Base-by-base conservation (phyloP, 2,113 vertebrate genomes). In the Heterotis niloticus region DNA sequence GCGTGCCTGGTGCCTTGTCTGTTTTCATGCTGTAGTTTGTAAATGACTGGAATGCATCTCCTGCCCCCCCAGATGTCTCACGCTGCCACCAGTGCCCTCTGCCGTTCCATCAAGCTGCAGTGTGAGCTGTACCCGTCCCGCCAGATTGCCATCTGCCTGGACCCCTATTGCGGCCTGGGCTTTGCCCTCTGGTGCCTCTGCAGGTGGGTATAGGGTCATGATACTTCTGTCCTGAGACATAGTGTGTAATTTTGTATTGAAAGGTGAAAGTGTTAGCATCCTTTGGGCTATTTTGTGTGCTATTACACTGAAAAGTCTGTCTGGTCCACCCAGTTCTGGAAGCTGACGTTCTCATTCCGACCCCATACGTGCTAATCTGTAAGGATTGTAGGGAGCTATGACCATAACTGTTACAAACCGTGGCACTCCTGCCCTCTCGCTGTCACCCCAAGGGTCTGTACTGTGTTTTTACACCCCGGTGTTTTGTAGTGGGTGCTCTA, bases 151-250 rank as follows among this genome's bases (percentile, higher is more conserved):
- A 95, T 98, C 90, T 99, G 97, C 82, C 92, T 99, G 23, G 97
- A 99, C 89, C 97, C 97, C 0, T 99, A 99, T 79, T 99, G 97
- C 7, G 97, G 97, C 85, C 90, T 99, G n/a, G 97, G 97, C 71
- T 96, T 99, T 17, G 96, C 95, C 20, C 95, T 99, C 1, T 99
- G 97, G 97, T 99, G 96, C 84, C 91, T 99, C 81, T 98, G 96
- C 94, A 74, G 71, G 71, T 74, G 52, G 57, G 71, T 16, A 5
- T 0, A 23, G 52, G 7, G 4, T 57, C 14, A 62, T 12, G 59
- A 44, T 7, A 2, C 34, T 44, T 44, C 34, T 44, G 34, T 7
- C 34, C 7, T 44, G 34, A 7, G 34, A 44, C 3, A 44, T 7
- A 44, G 34, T 44, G 34, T 44, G 34, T 44, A 44, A 5, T 5